A percentile compares a stretch with the other conserved stretches of the same genome.
Evolutionary conservation across 2,888 invertebrate genomes (phyloP).

Genomic region (Dinocampus coccinellae): DNA sequence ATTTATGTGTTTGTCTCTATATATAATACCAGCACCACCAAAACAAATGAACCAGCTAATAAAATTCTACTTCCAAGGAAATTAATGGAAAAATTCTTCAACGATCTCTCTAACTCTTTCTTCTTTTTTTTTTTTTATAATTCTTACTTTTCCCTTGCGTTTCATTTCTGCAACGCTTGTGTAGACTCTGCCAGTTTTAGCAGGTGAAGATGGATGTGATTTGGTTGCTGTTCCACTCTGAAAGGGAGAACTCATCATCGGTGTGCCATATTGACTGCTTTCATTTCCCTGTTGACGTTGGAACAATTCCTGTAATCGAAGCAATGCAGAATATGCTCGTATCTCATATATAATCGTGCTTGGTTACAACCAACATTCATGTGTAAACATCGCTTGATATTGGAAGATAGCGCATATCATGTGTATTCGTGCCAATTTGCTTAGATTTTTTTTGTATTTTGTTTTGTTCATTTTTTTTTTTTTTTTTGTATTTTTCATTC

Average conservation of each 20-base stretch:
- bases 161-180: conserved; percentile 97
- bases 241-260: conserved; percentile 83
- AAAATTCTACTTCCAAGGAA: neutral
- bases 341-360: conserved; percentile 48
- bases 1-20: neutral
- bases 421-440: conserved; percentile 29
- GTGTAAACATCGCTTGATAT: conserved; percentile 22
- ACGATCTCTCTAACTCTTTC: neutral
- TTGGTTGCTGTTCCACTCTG: conserved; percentile 73
- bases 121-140: neutral
- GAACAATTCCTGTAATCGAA: conserved; percentile 79
- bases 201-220: conserved; percentile 79
- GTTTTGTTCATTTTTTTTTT: no score
- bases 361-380: conserved; percentile 39
- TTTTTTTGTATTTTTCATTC: conserved; percentile 21
- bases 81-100: conserved; percentile 20
- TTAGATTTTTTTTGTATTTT: no score
- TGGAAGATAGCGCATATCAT: conserved; percentile 34
- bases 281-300: conserved; percentile 83
- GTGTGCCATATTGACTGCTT: conserved; percentile 69
- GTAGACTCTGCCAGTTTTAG: conserved; percentile 81
- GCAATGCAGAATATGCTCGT: conserved; percentile 52
- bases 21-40: neutral
- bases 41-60: neutral
- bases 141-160: conserved; percentile 80